Evolutionary conservation across 2,113 vertebrate genomes (phyloP), one percentile per base, ranked within the genome.

Genomic region (Heteronetta atricapilla): DNA sequence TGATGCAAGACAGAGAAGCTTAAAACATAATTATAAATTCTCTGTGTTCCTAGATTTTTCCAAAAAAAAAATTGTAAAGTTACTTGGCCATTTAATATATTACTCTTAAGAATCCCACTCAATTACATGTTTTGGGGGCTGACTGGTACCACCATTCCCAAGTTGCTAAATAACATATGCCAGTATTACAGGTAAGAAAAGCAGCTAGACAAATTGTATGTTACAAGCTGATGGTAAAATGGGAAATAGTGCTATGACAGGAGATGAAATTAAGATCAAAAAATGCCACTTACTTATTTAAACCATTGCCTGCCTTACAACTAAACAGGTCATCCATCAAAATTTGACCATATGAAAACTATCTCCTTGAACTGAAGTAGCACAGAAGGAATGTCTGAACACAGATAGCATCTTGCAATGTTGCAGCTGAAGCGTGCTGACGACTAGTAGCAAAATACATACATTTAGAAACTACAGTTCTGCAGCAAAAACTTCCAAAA

Each of bases 401-500:
- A 48, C 14, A 48, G 60, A 56, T 5, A 42, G 23, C 55, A 44
- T 46, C 58, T 36, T 3, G 0, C 19, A 26, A 4, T 1, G 5
- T 4, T 66, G 58, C 33, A 72, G 85, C 48, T 56, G 31, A 12
- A 72, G 56, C 25, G 11, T 29, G 48, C 3, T 29, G 33, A 3
- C 38, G 16, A 8, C 13, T n/a, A 28, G 31, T 48, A 44, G 48
- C 89, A 75, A 70, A 58, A 62, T 17, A 14, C 3, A 29, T 7
- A 4, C 2, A 7, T 36, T 53, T 10, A 64, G 7, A 14, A 77
- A 69, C 11, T 10, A 64, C 2, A 7, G 4, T 29, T 94, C 62
- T 90, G 77, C 82, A 85, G 67, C 82, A 75, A 92, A 73, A 31
- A 13, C 34, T 66, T 68, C 74, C 55, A 8, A 38, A 18, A 53